Evolutionary conservation across 2,113 vertebrate species (phyloP).

Genomic region (Leucosticte australis): DNA sequence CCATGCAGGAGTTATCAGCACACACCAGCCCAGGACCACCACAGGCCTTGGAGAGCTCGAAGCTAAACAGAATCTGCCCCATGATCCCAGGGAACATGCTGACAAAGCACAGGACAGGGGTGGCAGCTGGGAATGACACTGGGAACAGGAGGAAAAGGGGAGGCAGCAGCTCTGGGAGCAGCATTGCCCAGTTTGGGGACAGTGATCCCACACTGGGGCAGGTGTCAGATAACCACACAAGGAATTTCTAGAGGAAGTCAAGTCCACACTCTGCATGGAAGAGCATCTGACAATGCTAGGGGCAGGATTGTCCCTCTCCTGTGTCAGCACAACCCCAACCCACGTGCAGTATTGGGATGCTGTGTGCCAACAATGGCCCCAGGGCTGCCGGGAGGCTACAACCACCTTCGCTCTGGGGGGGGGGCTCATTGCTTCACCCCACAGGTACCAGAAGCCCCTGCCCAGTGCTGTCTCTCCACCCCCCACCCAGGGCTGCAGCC

Average conservation of each 20-base stretch:
- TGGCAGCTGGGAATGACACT: background rate
- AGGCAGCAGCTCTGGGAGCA: background rate
- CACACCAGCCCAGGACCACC: background rate
- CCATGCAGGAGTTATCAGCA: background rate
- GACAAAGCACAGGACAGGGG: background rate
- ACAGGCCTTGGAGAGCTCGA: background rate
- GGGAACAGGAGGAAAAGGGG: background rate
- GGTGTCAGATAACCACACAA: background rate
- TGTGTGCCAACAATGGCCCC: rapidly evolving
- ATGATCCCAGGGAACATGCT: background rate
- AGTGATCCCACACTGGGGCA: background rate
- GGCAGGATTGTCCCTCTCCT: background rate
- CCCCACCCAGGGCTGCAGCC: background rate
- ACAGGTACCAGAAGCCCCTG: background rate
- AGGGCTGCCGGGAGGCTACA: background rate
- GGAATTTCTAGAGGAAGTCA: background rate
- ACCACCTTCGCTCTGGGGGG: rapidly evolving
- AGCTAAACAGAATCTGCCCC: background rate
- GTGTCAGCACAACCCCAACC: background rate
- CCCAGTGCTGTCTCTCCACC: background rate
- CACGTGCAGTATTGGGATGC: background rate
- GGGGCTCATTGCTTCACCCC: background rate
- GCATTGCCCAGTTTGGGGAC: background rate
- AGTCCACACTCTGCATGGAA: rapidly evolving
- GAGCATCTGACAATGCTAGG: background rate